Evolutionary conservation across 2,113 vertebrate species (phyloP).

Genomic region (Xiphorhynchus elegans): DNA sequence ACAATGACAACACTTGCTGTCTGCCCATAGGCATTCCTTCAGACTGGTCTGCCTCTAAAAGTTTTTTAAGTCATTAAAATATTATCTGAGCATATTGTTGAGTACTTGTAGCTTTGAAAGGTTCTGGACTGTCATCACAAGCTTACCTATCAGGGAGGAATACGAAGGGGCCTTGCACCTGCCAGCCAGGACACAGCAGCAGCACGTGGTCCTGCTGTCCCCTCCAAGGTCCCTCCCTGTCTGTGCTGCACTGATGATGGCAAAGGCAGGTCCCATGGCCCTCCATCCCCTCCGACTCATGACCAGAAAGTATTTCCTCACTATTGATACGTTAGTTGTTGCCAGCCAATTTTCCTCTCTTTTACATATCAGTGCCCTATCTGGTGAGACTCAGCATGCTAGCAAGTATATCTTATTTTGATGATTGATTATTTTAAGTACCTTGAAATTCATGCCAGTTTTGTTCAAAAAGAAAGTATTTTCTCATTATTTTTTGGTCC

Average conservation of each 20-base stretch:
- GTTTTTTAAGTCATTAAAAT: constrained; percentile 1
- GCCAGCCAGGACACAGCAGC: background rate
- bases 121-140: background rate
- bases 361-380: background rate
- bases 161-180: background rate
- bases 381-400: background rate
- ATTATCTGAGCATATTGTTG: background rate
- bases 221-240: background rate
- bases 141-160: background rate
- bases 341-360: background rate
- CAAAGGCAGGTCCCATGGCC: background rate
- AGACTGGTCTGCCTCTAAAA: background rate
- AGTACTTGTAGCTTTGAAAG: background rate
- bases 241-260: rapidly evolving
- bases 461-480: background rate
- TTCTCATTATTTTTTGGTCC: background rate
- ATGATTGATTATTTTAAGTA: background rate
- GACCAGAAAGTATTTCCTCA: background rate
- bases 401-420: background rate
- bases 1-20: background rate
- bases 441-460: background rate
- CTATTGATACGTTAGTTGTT: background rate
- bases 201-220: rapidly evolving
- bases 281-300: background rate
- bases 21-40: background rate